Percentiles rank a stretch among this genome's conserved stretches.
phyloP scores from a whole-genome alignment of 2,888 invertebrate species.

The Rhingia campestris region DNA sequence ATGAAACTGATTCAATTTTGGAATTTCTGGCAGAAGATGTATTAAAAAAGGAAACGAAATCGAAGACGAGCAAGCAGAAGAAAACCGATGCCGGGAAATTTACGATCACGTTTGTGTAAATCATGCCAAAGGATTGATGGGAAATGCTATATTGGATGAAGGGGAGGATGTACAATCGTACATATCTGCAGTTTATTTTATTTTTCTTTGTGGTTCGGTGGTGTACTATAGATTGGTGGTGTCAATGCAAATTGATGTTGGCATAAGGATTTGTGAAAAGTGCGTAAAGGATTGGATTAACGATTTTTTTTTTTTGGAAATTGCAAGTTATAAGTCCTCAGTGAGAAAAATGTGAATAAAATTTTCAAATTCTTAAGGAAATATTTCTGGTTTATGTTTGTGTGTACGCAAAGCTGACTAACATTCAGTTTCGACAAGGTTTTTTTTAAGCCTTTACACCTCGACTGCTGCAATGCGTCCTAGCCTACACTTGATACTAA shows the following conservation, averaged over 20 bases:
- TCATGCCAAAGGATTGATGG: conserved; percentile 71
- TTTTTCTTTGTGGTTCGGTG: conserved; percentile 19
- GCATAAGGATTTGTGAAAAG: conserved; percentile 62
- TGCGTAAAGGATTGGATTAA: conserved; percentile 68
- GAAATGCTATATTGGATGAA: conserved; percentile 49
- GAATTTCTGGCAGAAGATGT: conserved; percentile 37
- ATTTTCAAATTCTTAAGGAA: conserved; percentile 38
- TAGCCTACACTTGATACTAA: too few relatives aligned
- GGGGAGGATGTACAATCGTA: conserved; percentile 38
- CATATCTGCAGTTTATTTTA: conserved; percentile 65
- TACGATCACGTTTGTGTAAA: conserved; percentile 74
- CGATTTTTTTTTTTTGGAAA: conserved; percentile 50
- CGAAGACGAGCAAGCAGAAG: not conserved
- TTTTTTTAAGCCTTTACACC: too few relatives aligned
- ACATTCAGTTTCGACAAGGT: too few relatives aligned
- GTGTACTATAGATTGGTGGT: conserved; percentile 27
- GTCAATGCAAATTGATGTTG: conserved; percentile 68
- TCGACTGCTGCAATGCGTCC: too few relatives aligned
- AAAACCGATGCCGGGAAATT: conserved; percentile 53
- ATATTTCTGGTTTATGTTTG: not conserved
- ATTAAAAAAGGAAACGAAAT: not conserved
- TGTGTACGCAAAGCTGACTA: not conserved
- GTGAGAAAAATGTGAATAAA: conserved; percentile 24
- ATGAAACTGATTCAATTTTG: conserved; percentile 73
- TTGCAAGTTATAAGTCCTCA: conserved; percentile 44